Conservation (phyloP, 1,140 invertebrate species). For the Campoletis sonorensis region DNA sequence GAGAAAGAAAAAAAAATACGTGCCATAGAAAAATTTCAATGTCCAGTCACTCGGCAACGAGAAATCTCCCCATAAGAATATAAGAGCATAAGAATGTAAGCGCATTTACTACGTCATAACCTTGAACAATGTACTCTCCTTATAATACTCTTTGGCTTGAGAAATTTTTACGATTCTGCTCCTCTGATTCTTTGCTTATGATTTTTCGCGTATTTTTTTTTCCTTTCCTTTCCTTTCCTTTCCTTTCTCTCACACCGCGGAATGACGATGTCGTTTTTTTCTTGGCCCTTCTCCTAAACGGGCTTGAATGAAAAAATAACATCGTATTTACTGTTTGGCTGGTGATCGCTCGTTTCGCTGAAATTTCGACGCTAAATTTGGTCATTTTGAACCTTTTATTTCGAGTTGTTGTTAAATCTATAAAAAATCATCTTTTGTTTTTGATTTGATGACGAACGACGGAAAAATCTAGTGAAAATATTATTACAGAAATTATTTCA, state of each 20-base stretch:
- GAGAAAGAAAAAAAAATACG: constrained; percentile 54
- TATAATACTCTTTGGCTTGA: constrained; percentile 22
- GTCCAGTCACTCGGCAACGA: constrained; percentile 54
- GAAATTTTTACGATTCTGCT: constrained; percentile 14
- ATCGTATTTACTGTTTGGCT: not conserved
- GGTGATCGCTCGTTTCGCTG: no score
- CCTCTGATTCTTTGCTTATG: not conserved
- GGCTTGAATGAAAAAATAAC: not conserved
- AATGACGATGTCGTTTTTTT: not conserved
- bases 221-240: not conserved
- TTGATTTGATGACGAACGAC: no score
- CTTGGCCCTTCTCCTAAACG: not conserved
- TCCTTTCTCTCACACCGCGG: not conserved
- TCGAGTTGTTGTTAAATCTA: no score
- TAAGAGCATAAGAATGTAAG: constrained; percentile 64
- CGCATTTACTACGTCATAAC: constrained; percentile 61
- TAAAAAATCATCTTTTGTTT: no score
- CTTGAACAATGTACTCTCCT: constrained; percentile 18
- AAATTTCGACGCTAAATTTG: no score
- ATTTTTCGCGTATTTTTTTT: not conserved
- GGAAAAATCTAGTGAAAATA: no score
- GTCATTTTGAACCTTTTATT: no score
- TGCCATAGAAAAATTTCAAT: constrained; percentile 54
- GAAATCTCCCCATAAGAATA: constrained; percentile 33
- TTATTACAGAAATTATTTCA: no score